A percentile compares a stretch with the other conserved stretches of the same genome.
phyloP scores from a whole-genome alignment of 2,113 vertebrate species.

The Ictidomys tridecemlineatus region DNA sequence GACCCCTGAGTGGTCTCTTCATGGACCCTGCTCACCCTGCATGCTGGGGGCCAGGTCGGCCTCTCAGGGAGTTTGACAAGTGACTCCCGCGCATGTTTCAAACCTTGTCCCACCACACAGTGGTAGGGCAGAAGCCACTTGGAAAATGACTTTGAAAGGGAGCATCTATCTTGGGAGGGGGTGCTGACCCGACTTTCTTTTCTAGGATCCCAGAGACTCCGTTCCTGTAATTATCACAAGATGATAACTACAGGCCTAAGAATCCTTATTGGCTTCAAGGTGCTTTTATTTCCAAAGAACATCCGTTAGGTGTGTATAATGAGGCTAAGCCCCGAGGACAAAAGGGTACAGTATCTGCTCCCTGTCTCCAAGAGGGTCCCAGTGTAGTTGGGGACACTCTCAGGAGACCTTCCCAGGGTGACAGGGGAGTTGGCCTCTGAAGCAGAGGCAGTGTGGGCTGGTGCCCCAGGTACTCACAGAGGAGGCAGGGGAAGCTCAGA shows the following conservation, averaged over 20 bases:
- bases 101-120: not conserved
- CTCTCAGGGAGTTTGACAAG: not conserved
- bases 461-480: too few species aligned
- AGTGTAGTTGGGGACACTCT: too few species aligned
- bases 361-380: not conserved
- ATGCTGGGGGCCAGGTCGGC: accelerated
- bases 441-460: not conserved
- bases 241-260: not conserved
- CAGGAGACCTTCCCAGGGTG: not conserved
- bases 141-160: not conserved
- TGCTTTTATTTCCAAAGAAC: not conserved
- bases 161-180: not conserved
- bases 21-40: accelerated
- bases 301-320: too few species aligned
- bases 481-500: accelerated
- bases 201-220: not conserved
- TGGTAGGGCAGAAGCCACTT: not conserved
- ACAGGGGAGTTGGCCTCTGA: not conserved
- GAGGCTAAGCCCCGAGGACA: not conserved
- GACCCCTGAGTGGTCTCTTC: not conserved
- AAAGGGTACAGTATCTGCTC: not conserved
- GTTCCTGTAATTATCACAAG: not conserved
- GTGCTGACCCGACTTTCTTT: not conserved
- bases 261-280: not conserved
- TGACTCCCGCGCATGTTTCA: not conserved